Evolutionary conservation across 2,797 vertebrate species (phyloP).

Genomic region (Periophthalmus magnuspinnatus): DNA sequence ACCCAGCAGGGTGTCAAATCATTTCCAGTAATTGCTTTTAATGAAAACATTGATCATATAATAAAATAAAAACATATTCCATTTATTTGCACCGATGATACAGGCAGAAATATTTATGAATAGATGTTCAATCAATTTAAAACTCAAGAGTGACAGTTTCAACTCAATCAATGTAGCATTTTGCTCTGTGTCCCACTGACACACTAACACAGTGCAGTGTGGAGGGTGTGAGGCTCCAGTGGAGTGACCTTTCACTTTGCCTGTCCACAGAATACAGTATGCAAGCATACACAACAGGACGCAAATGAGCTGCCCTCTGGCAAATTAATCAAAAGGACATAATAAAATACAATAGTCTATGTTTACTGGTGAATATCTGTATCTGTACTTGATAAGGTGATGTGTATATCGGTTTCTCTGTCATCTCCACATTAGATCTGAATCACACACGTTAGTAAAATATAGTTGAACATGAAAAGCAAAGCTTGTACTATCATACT

Average conservation of each 20-base stretch:
- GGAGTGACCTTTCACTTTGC: constrained; percentile 67
- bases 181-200: constrained; percentile 64
- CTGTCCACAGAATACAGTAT: constrained; percentile 35
- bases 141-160: constrained; percentile 10
- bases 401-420: constrained; percentile 16
- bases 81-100: background rate
- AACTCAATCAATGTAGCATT: constrained; percentile 36
- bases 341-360: constrained; percentile 40
- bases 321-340: constrained; percentile 44
- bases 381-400: background rate
- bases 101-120: background rate
- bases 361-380: constrained; percentile 5
- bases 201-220: constrained; percentile 62
- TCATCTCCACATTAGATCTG: constrained; percentile 34
- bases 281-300: constrained; percentile 9
- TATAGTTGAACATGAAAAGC: constrained; percentile 18
- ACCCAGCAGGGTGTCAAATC: constrained; percentile 50
- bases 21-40: background rate
- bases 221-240: constrained; percentile 50
- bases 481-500: background rate
- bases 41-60: background rate
- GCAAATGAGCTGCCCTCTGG: constrained; percentile 34
- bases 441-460: constrained; percentile 47
- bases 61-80: background rate
- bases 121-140: background rate